Evolutionary conservation across 2,888 invertebrate genomes (phyloP), one percentile per base, ranked within the genome.

Genomic region (Mycalesis mineus): DNA sequence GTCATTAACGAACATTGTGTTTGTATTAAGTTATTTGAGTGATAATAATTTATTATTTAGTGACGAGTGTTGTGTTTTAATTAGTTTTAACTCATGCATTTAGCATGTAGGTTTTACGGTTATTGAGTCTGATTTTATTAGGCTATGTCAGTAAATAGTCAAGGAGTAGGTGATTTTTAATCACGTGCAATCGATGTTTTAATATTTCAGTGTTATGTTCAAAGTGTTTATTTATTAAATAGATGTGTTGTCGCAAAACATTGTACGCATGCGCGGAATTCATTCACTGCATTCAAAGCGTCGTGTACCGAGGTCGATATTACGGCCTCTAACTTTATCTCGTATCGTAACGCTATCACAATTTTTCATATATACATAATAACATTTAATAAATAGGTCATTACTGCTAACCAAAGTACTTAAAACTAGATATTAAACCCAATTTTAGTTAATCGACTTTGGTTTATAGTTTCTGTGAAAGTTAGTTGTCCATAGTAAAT

Each of bases 191-290:
- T 51, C 40, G 55, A 54, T 47, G 17, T 11, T 49, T 51, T 0
- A 44, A 22, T 54, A 17, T 50, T 55, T 54, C 37, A 37, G 15
- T 17, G 8, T 51, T 17, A 13, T 9, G 13, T 28, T 28, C 42
- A 55, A 36, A 40, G 61, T 67, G 68, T 66, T 67, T 68, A 64
- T 65, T 66, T 68, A 64, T 66, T 61, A 59, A 60, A 51, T 45
- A 49, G 47, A 60, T 64, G 57, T 60, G 42, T 22, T 69, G 72
- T 66, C 66, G 69, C 68, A 68, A 58, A 41, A 41, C 5, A 13
- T 58, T 65, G 15, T 58, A 68, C 80, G 82, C 82, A 81, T 79
- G 82, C 75, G 76, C 64, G 50, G 31, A 54, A 61, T 75, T 75
- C 79, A 80, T 81, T 82, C 81, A 81, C 65, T 67, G 72, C 73